Conservation (phyloP, 2,113 vertebrate species). For the Mellivora capensis region DNA sequence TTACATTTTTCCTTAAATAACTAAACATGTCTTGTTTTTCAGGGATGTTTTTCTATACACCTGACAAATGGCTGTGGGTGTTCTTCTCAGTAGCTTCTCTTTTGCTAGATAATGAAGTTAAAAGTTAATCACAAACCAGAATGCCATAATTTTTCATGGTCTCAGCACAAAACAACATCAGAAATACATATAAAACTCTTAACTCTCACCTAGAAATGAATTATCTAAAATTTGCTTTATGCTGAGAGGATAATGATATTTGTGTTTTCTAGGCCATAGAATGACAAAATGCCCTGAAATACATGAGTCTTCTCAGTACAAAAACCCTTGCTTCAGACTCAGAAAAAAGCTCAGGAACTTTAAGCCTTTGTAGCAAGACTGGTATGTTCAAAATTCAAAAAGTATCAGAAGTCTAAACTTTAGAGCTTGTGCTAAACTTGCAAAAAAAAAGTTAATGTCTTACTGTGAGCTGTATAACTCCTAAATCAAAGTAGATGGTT, state of each 20-base stretch:
- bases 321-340: neutral
- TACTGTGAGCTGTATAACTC: neutral
- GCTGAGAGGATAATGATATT: neutral
- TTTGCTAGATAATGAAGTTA: neutral
- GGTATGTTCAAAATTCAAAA: constrained; percentile 34
- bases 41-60: constrained; percentile 5
- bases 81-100: neutral
- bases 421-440: neutral
- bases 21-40: constrained; percentile 16
- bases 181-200: constrained; percentile 14
- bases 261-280: neutral
- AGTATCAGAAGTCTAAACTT: constrained; percentile 1
- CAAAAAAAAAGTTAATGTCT: constrained; percentile 41
- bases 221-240: constrained; percentile 34
- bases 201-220: constrained; percentile 38
- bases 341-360: neutral
- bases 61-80: neutral
- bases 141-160: constrained; percentile 1
- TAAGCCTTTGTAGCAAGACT: neutral
- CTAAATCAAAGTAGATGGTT: neutral
- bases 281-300: neutral
- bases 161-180: constrained; percentile 2
- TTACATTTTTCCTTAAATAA: constrained; percentile 30
- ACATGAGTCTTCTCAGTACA: constrained; percentile 1
- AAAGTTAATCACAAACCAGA: constrained; percentile 50